Conservation (phyloP, 1,140 invertebrate species). For the Papilio helenus region DNA sequence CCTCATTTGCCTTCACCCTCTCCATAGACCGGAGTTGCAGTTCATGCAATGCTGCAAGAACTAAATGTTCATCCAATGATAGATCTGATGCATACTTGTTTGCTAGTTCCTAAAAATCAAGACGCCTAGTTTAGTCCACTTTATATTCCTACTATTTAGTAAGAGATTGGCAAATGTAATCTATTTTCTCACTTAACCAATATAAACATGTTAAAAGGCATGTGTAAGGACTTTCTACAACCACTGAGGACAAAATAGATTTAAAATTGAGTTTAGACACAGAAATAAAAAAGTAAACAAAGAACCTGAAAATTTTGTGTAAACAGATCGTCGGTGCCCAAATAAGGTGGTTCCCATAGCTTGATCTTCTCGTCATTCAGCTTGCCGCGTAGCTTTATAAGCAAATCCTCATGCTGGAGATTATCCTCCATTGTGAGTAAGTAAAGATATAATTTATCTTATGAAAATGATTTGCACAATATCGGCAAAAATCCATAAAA, state of each 20-base stretch:
- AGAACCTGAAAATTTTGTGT: constrained; percentile 67
- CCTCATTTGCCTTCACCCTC: constrained; percentile 83
- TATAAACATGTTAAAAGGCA: too few species aligned
- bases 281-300: constrained; percentile 45
- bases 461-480: constrained; percentile 53
- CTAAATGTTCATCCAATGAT: constrained; percentile 78
- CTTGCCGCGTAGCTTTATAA: constrained; percentile 85
- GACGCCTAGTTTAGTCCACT: too few species aligned
- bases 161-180: too few species aligned
- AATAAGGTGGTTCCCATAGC: constrained; percentile 89
- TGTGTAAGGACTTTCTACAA: too few species aligned
- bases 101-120: constrained; percentile 84
- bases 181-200: too few species aligned
- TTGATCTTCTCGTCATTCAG: constrained; percentile 87
- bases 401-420: constrained; percentile 84
- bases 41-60: constrained; percentile 83
- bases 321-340: constrained; percentile 69
- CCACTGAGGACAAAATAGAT: too few species aligned
- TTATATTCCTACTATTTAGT: too few species aligned
- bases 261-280: too few species aligned
- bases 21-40: constrained; percentile 87
- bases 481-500: constrained; percentile 23
- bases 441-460: not conserved
- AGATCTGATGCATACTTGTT: constrained; percentile 83
- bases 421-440: constrained; percentile 61